These are phyloP conservation scores for Papilio helenus DNA, from an alignment of 1,140 invertebrate species.

Conservation along the genomic window DNA sequence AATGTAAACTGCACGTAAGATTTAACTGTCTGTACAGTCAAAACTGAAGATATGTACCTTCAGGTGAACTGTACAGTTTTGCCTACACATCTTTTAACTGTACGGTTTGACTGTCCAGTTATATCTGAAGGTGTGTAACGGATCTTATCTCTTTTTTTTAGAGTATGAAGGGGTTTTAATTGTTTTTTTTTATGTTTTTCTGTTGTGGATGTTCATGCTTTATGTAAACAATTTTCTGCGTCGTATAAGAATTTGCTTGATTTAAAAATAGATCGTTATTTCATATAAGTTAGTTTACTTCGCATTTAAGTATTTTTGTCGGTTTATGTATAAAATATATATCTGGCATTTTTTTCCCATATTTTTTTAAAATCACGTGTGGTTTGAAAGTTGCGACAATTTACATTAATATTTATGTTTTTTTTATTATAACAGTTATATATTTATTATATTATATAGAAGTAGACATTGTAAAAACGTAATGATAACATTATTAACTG, in stretches of 20 bases:
- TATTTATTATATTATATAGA: neutral
- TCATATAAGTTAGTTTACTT: neutral
- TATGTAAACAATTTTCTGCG: neutral
- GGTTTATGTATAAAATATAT: neutral
- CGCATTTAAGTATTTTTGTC: slow-evolving; percentile 3
- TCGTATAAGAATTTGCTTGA: slow-evolving; percentile 24
- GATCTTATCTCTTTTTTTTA: too few species aligned
- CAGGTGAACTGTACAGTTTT: too few species aligned
- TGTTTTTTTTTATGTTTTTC: neutral
- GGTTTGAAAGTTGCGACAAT: slow-evolving; percentile 34
- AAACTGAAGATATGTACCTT: too few species aligned
- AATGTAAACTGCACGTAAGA: too few species aligned
- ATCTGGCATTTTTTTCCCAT: neutral
- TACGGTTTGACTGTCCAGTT: too few species aligned
- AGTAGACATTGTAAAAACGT: neutral
- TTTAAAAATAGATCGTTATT: slow-evolving; percentile 15
- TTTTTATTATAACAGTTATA: too few species aligned
- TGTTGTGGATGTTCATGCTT: neutral
- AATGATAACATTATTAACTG: slow-evolving; percentile 1
- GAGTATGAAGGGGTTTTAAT: neutral
- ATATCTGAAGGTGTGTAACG: too few species aligned
- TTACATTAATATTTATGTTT: neutral
- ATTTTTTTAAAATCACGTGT: slow-evolving; percentile 1
- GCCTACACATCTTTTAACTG: too few species aligned
- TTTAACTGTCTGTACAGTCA: too few species aligned